Base-by-base conservation (phyloP, 2,888 invertebrate species). In the Rhingia rostrata region DNA sequence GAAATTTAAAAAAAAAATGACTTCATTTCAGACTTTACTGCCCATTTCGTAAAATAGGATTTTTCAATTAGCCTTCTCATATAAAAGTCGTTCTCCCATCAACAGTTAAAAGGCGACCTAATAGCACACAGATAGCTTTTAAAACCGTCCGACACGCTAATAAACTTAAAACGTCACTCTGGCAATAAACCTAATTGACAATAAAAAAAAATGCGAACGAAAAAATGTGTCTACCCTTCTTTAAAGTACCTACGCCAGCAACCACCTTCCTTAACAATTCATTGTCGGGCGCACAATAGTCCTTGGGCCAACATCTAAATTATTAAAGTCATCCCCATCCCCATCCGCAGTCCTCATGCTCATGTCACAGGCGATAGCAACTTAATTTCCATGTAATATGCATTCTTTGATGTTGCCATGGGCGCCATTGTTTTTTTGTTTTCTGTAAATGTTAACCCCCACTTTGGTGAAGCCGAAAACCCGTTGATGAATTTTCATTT, bases 301-400 rank as follows among this genome's bases (percentile, higher is more conserved):
- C 30, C 51, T 82, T 72, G 47, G 60, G 64, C 41, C 47, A 32
- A 72, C 78, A 60, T 82, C 70, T 66, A 77, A 82, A 82, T 82
- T 77, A 77, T 77, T 70, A 82, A 82, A 70, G 54, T 30, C 60
- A 54, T 70, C 77, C 64, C 37, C 39, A 63, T 69, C 41, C 49
- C 33, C 35, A n/a, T 30, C 32, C 30, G 14, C 22, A 22, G 22
- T 22, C 22, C 22, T 22, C 22, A 22, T 22, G 22, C 22, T 22
- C 35, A 43, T 66, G 47, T 37, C 43, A 63, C 78, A 63, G 66
- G 35, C 41, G 72, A 72, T 22, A 69, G 70, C 66, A 78, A 78
- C 54, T 73, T 83, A 67, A 78, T 78, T 78, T 78, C 49, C 60
- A 61, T 67, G 66, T 82, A 78, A 72, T 72, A 82, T 63, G 61